A percentile compares a stretch with the other conserved stretches of the same genome.
Conservation (phyloP, 2,888 invertebrate genomes). For the Dasypogon diadema region DNA sequence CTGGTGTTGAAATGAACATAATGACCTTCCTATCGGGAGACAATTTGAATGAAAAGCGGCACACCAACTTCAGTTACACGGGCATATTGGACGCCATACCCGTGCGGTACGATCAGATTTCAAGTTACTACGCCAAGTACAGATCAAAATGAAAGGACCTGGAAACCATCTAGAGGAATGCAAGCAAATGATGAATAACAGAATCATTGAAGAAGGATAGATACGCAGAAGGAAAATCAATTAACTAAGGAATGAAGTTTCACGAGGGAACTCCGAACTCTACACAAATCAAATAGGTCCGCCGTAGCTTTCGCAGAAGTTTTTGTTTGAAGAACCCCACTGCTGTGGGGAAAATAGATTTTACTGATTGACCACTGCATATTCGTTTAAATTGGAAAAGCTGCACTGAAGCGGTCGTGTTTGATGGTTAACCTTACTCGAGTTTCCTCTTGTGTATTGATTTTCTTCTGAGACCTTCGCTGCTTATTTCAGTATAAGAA, state of each 20-base stretch:
- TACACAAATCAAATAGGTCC: conserved; percentile 16
- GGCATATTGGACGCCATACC: conserved; percentile 85
- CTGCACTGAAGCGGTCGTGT: background rate
- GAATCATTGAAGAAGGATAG: conserved; percentile 46
- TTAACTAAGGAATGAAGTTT: conserved; percentile 40
- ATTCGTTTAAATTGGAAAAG: background rate
- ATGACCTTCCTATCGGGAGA: conserved; percentile 84
- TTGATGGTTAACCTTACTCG: conserved; percentile 9
- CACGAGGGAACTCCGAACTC: conserved; percentile 29
- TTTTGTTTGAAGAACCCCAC: background rate
- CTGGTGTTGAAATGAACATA: conserved; percentile 70
- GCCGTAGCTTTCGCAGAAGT: conserved; percentile 18
- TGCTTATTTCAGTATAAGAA: conserved; percentile 18
- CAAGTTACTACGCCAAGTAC: conserved; percentile 87
- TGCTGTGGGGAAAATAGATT: background rate
- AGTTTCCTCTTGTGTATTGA: conserved; percentile 33
- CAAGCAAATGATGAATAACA: conserved; percentile 38
- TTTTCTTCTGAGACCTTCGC: conserved; percentile 37
- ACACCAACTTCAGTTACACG: conserved; percentile 76
- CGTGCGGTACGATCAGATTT: conserved; percentile 84
- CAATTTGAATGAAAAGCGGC: conserved; percentile 65
- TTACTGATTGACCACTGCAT: background rate
- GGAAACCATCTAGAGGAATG: conserved; percentile 8
- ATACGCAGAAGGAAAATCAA: conserved; percentile 47
- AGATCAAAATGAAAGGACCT: conserved; percentile 73